phyloP scores from a whole-genome alignment of 2,888 invertebrate species.

The Bellardia bayeri region DNA sequence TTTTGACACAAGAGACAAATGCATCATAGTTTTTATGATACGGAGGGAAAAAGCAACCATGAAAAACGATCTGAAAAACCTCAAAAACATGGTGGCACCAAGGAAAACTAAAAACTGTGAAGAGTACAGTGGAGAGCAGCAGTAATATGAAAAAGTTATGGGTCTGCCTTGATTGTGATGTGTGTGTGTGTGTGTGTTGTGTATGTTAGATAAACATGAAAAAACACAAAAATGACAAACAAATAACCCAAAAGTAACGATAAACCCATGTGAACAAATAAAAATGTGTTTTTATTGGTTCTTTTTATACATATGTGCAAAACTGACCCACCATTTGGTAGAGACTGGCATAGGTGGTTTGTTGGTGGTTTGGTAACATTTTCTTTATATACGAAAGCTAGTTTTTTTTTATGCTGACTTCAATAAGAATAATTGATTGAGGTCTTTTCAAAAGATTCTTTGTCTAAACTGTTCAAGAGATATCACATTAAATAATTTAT shows the following conservation, averaged over 20 bases:
- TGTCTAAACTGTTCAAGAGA: too few species aligned
- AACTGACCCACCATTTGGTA: not conserved
- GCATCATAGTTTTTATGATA: conserved; percentile 57
- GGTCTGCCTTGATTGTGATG: not conserved
- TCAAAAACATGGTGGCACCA: conserved; percentile 24
- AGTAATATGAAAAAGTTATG: not conserved
- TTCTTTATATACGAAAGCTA: too few species aligned
- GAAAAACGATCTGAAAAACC: conserved; percentile 30
- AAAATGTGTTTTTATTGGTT: not conserved
- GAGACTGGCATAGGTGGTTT: not conserved
- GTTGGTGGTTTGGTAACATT: not conserved
- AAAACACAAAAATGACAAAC: not conserved
- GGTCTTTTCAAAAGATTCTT: too few species aligned
- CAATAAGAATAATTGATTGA: too few species aligned
- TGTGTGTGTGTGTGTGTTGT: not conserved
- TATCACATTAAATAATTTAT: too few species aligned
- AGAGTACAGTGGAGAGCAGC: not conserved
- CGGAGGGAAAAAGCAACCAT: conserved; percentile 25
- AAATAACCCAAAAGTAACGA: not conserved
- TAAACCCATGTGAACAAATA: conserved; percentile 27
- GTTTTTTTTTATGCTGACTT: too few species aligned
- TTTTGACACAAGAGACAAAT: conserved; percentile 71
- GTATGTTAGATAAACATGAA: not conserved
- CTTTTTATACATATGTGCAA: not conserved
- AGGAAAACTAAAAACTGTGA: conserved; percentile 18